Percentiles rank a stretch among this genome's conserved stretches.
phyloP scores from a whole-genome alignment of 2,888 invertebrate species.

The Oasisia sp. region DNA sequence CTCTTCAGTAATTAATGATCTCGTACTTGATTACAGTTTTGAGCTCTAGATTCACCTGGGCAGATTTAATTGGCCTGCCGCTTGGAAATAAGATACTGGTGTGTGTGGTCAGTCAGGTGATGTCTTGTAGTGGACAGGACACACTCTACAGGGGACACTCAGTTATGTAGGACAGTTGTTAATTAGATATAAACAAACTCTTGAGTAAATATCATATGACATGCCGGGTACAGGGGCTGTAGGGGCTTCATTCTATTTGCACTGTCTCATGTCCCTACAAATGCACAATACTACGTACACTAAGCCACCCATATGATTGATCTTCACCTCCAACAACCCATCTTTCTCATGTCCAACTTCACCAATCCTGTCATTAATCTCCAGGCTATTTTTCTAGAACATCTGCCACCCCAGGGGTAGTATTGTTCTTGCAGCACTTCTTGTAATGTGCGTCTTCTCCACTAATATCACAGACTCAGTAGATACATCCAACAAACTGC shows the following conservation, averaged over 20 bases:
- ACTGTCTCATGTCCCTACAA: neutral
- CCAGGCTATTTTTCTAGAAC: too few species aligned
- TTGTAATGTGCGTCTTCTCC: too few species aligned
- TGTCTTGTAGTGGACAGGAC: neutral
- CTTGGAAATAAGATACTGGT: neutral
- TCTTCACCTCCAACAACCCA: too few species aligned
- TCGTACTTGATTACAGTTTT: neutral
- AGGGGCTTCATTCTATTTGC: neutral
- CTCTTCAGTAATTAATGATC: constrained; percentile 4
- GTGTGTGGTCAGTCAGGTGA: neutral
- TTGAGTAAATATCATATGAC: neutral
- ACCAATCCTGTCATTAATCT: too few species aligned
- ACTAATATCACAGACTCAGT: too few species aligned
- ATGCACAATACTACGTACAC: neutral
- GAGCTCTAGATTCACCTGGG: neutral
- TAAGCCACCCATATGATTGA: too few species aligned
- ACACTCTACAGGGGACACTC: neutral
- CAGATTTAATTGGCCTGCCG: neutral
- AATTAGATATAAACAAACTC: neutral
- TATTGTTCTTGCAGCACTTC: too few species aligned
- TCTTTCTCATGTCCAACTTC: too few species aligned
- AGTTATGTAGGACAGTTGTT: neutral
- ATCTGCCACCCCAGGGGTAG: too few species aligned
- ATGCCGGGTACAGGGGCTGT: neutral
- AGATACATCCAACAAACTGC: too few species aligned